Conservation (phyloP, 2,113 vertebrate species). For the Sus scrofa region DNA sequence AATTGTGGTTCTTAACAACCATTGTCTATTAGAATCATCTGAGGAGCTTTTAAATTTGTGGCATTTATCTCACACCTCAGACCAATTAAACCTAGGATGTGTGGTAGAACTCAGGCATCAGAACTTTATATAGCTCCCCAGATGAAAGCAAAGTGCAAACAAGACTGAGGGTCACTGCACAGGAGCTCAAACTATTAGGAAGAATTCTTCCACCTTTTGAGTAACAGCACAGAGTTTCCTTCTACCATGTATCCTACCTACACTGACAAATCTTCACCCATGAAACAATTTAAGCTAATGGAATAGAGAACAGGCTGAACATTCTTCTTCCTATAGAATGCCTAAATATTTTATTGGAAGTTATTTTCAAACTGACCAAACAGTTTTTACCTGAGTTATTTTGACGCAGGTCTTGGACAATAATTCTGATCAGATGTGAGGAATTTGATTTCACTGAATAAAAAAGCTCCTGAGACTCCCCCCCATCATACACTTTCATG, state of each 20-base stretch:
- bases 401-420: neutral
- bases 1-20: neutral
- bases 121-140: neutral
- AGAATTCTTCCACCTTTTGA: neutral
- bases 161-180: neutral
- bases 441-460: neutral
- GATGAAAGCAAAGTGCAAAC: neutral
- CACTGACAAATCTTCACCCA: neutral
- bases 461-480: neutral
- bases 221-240: neutral
- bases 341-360: slow-evolving; percentile 6
- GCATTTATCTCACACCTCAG: neutral
- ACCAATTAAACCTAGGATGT: neutral
- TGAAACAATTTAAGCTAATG: neutral
- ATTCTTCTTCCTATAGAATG: neutral
- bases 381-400: neutral
- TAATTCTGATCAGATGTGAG: neutral
- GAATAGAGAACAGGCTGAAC: neutral
- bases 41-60: neutral
- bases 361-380: slow-evolving; percentile 9
- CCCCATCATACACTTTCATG: neutral
- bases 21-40: neutral
- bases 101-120: neutral
- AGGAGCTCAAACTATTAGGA: neutral
- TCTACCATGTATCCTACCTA: neutral